These are phyloP conservation scores for Ophonus ardosiacus DNA, from an alignment of 2,888 invertebrate genomes.

Conservation along the genomic window DNA sequence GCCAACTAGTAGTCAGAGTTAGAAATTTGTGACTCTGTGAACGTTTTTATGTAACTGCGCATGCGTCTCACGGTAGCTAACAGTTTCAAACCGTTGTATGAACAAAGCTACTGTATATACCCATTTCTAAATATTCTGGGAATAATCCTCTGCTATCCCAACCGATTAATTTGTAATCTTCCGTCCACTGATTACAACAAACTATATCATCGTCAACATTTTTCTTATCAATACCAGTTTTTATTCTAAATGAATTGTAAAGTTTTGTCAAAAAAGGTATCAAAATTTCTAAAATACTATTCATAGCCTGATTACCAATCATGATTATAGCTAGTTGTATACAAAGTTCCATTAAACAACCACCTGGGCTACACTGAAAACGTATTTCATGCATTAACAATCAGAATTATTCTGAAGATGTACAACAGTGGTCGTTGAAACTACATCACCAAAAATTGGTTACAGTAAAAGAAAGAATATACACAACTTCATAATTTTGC, in stretches of 20 bases:
- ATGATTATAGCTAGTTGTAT: constrained; percentile 91
- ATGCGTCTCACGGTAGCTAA: no score
- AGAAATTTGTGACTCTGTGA: no score
- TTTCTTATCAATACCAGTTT: constrained; percentile 75
- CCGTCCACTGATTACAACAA: constrained; percentile 84
- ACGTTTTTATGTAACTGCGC: no score
- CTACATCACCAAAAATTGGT: no score
- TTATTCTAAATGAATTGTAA: constrained; percentile 76
- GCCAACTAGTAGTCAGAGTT: no score
- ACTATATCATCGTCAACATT: constrained; percentile 73
- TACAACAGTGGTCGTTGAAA: no score
- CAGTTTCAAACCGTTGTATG: no score
- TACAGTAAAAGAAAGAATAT: no score
- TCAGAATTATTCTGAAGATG: neutral
- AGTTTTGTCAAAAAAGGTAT: constrained; percentile 81
- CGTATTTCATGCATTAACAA: constrained; percentile 52
- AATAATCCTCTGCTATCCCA: constrained; percentile 84
- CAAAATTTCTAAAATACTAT: constrained; percentile 86
- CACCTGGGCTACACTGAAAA: constrained; percentile 86
- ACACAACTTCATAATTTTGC: no score
- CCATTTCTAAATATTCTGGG: constrained; percentile 92
- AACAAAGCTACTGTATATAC: constrained; percentile 73
- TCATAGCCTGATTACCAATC: constrained; percentile 91
- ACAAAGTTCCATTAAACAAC: constrained; percentile 90
- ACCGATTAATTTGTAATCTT: constrained; percentile 83